Base-by-base conservation (phyloP, 1,140 invertebrate species). In the Brachionus koreanus region DNA sequence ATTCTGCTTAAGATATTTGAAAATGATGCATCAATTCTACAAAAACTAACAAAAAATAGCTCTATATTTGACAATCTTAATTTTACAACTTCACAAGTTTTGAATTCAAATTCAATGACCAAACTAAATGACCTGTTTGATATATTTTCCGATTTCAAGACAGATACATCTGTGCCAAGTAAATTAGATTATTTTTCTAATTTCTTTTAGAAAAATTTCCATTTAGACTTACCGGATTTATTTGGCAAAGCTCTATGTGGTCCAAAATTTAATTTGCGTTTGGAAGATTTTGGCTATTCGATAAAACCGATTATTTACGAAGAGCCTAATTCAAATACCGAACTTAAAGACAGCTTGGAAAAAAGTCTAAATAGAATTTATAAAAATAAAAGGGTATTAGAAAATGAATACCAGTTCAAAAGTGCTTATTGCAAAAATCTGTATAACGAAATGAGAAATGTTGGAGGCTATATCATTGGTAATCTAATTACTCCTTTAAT, bases 401-500 rank as follows among this genome's bases (percentile, higher is more conserved):
- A 43, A 25, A 74, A 46, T 74, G 69, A 74, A 10, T 10, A 43
- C 5, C n/a, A n/a, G 4, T 74, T 46, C 10, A 74, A 25, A 46
- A 43, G 19, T 5, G 4, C 42, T 19, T 79, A 79, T 29, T 79
- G 76, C 19, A 25, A 29, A 19, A 79, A 79, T 65, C 12, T 79
- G 4, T 79, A 61, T 25, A 37, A 79, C 12, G 49, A 79, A 19
- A 35, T 82, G 67, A 52, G 67, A 35, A 76, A 35, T 39, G 57
- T 69, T 37, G 81, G 81, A 23, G 65, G 81, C 35, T 82, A 49
- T n/a, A 67, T 82, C 12, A 74, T 82, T 42, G 72, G 81, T 1
- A 75, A 75, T 25, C 37, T 83, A 52, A 67, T 86, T 0, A 87
- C 87, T 82, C 86, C 86, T 16, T 74, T 87, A 9, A 81, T 90